Conservation (phyloP, 2,113 vertebrate genomes). For the Ailuropoda melanoleuca region DNA sequence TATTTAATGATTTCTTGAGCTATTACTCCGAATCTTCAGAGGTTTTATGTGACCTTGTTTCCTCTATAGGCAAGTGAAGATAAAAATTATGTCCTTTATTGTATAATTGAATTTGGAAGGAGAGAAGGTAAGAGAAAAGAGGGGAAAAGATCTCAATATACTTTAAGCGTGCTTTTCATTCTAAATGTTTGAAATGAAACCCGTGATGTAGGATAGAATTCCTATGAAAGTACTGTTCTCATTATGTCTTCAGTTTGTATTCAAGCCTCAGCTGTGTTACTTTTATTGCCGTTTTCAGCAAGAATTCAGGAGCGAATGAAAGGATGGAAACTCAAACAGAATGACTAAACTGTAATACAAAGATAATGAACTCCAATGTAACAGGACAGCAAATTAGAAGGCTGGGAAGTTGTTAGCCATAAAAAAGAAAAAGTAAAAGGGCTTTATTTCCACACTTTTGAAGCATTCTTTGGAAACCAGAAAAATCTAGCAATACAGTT, state of each 20-base stretch:
- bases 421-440: slow-evolving; percentile 78
- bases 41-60: neutral
- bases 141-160: slow-evolving; percentile 67
- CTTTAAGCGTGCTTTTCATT: slow-evolving; percentile 72
- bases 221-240: slow-evolving; percentile 76
- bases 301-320: slow-evolving; percentile 73
- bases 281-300: slow-evolving; percentile 82
- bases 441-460: slow-evolving; percentile 80
- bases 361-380: slow-evolving; percentile 82
- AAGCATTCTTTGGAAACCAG: slow-evolving; percentile 80
- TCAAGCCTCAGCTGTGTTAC: slow-evolving; percentile 79
- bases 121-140: slow-evolving; percentile 26
- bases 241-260: slow-evolving; percentile 77
- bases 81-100: neutral
- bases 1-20: neutral
- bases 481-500: slow-evolving; percentile 75
- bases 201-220: slow-evolving; percentile 77
- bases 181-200: slow-evolving; percentile 81
- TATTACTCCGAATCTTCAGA: slow-evolving; percentile 9
- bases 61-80: neutral
- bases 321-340: slow-evolving; percentile 80
- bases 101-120: slow-evolving; percentile 6
- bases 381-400: slow-evolving; percentile 82
- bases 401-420: slow-evolving; percentile 76
- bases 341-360: slow-evolving; percentile 82